Base-by-base conservation (phyloP, 2,888 invertebrate genomes). In the Lampropteryx suffumata region DNA sequence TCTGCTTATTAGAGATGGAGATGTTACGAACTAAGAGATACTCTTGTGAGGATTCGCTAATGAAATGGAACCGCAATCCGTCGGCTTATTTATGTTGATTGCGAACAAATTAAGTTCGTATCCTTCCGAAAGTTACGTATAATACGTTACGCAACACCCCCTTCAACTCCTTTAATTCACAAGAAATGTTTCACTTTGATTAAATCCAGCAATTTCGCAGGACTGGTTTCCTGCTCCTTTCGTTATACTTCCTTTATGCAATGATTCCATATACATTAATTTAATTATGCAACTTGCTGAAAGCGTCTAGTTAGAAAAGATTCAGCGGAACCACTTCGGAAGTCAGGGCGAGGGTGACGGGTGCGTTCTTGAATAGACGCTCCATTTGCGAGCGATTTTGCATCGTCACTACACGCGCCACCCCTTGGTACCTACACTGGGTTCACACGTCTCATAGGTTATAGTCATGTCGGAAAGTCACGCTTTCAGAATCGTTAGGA, bases 381-480 rank as follows among this genome's bases (percentile, higher is more conserved):
- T 63, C 72, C 71, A 74, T 82, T 83, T 78, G 67, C 24, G 72
- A 73, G 69, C 66, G 67, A 73, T 76, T 70, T 63, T 59, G 80
- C 76, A 56, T 52, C 74, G 80, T 85, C 85, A 83, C 70, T 69
- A 69, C 75, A 71, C 74, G 70, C 73, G 66, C 70, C 39, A 32
- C 48, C 55, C 36, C 34, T 30, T 50, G 30, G 24, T 46, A 17
- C 27, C n/a, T n/a, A n/a, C n/a, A 33, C 28, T 7, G 37, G 29
- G 26, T 35, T 48, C 32, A 43, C 52, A 44, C 40, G 35, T 41
- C 44, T 39, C 48, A 30, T 29, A 43, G 44, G 44, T 37, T 39
- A 43, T 36, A 40, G 30, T 43, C 44, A 35, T 34, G 52, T 44
- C 44, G 44, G 48, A 28, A 53, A 53, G 53, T 48, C 48, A 53